Conservation (phyloP, 2,888 invertebrate genomes). For the Marronus borbonicus region DNA sequence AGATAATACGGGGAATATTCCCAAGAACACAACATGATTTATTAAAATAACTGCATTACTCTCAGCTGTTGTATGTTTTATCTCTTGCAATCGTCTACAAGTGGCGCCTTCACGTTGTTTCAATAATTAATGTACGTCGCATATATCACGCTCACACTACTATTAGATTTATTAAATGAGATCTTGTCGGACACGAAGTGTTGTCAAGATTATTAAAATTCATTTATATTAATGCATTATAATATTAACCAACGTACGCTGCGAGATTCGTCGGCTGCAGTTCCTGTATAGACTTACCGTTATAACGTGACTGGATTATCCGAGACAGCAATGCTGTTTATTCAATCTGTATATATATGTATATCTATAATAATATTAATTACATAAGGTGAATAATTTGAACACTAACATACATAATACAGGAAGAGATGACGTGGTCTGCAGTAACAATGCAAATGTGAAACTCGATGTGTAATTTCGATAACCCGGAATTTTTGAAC, state of each 20-base stretch:
- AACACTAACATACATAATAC: too few relatives aligned
- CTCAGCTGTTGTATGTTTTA: constrained; percentile 63
- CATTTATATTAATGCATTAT: constrained; percentile 52
- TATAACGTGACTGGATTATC: too few relatives aligned
- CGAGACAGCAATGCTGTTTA: background rate
- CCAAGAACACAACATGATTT: constrained; percentile 52
- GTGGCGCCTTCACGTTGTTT: constrained; percentile 62
- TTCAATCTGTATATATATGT: background rate
- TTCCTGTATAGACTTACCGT: constrained; percentile 3
- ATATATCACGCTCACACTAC: constrained; percentile 63
- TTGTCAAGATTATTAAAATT: constrained; percentile 55
- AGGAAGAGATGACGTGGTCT: too few relatives aligned
- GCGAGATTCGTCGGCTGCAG: background rate
- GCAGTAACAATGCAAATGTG: too few relatives aligned
- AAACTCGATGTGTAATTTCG: too few relatives aligned
- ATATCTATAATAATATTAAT: background rate
- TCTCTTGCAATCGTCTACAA: constrained; percentile 67
- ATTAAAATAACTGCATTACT: constrained; percentile 66
- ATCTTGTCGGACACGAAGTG: constrained; percentile 59
- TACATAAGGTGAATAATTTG: background rate
- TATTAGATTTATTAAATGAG: constrained; percentile 67
- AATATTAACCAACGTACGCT: constrained; percentile 19
- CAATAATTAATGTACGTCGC: constrained; percentile 67
- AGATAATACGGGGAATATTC: too few relatives aligned
- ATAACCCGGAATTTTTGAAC: too few relatives aligned